Evolutionary conservation across 1,140 invertebrate species (phyloP).

Genomic region (Aphaenogaster ashmeadi): DNA sequence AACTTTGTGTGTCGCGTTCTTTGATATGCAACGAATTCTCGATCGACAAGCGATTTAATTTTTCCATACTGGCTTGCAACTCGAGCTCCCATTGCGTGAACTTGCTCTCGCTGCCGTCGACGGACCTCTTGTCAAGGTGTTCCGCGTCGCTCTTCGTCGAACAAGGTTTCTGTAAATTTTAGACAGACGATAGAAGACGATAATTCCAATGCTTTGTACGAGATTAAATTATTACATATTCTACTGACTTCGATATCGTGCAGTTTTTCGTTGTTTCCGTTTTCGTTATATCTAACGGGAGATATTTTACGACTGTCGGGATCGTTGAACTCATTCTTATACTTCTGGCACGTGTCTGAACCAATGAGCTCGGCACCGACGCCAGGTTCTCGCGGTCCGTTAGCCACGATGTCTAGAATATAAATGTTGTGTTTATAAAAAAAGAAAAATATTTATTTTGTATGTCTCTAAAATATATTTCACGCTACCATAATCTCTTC

Average conservation of each 20-base stretch:
- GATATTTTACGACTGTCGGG: conserved; percentile 78
- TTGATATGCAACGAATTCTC: conserved; percentile 58
- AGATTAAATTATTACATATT: not conserved
- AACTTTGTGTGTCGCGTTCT: conserved; percentile 29
- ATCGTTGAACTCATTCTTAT: conserved; percentile 80
- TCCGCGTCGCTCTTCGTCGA: conserved; percentile 78
- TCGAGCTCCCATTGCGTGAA: conserved; percentile 85
- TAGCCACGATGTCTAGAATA: conserved; percentile 82
- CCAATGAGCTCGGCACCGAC: conserved; percentile 94
- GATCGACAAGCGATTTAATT: conserved; percentile 79
- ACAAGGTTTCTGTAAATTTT: conserved; percentile 76
- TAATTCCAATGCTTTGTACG: not conserved
- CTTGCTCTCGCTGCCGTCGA: conserved; percentile 84
- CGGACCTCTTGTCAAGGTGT: conserved; percentile 80
- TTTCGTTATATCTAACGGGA: conserved; percentile 78
- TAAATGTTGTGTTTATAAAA: not conserved
- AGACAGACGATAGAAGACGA: not conserved
- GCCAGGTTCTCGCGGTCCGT: conserved; percentile 94
- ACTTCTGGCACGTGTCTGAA: conserved; percentile 84
- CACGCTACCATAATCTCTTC: conserved; percentile 87
- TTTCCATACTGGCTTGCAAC: conserved; percentile 82
- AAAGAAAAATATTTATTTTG: not conserved
- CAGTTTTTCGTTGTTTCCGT: conserved; percentile 77
- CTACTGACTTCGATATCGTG: conserved; percentile 80
- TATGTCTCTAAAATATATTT: not conserved